These are phyloP conservation scores for Centropyge bicolor DNA, from an alignment of 2,797 vertebrate species.

Conservation along the genomic window DNA sequence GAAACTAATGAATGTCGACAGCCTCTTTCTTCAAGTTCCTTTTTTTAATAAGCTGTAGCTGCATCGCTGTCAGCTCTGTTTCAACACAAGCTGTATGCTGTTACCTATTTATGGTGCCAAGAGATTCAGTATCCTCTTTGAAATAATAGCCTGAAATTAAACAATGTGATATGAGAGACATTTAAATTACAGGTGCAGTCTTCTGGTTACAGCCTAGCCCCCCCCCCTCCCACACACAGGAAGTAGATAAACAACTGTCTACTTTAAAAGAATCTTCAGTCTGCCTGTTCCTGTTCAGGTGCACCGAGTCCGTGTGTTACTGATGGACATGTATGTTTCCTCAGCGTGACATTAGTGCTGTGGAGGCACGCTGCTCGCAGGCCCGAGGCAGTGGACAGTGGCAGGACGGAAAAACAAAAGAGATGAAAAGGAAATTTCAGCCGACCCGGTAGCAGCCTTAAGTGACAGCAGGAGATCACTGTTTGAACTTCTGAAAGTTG, in stretches of 20 bases:
- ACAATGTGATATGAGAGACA: neutral
- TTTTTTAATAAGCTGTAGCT: constrained; percentile 13
- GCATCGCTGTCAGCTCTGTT: constrained; percentile 17
- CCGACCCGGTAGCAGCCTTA: constrained; percentile 7
- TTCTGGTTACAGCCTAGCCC: neutral
- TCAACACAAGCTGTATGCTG: constrained; percentile 1
- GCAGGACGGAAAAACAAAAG: constrained; percentile 9
- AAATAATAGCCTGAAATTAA: constrained; percentile 28
- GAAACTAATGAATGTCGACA: constrained; percentile 25
- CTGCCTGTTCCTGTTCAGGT: constrained; percentile 2
- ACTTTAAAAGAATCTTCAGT: neutral
- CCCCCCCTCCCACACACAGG: too few relatives aligned
- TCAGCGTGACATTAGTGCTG: constrained; percentile 29
- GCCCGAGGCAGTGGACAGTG: constrained; percentile 10
- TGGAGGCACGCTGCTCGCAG: constrained; percentile 10
- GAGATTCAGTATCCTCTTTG: constrained; percentile 26
- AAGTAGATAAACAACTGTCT: neutral
- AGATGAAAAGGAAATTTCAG: constrained; percentile 19
- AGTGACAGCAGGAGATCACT: constrained; percentile 24
- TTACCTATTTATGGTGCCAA: constrained; percentile 2
- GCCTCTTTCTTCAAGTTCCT: constrained; percentile 7
- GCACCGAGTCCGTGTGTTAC: neutral
- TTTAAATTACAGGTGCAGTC: neutral
- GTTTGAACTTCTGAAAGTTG: constrained; percentile 13
- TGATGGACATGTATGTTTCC: constrained; percentile 42